phyloP scores from a whole-genome alignment of 2,888 invertebrate species.

The Cataglyphis rosenhaueri region DNA sequence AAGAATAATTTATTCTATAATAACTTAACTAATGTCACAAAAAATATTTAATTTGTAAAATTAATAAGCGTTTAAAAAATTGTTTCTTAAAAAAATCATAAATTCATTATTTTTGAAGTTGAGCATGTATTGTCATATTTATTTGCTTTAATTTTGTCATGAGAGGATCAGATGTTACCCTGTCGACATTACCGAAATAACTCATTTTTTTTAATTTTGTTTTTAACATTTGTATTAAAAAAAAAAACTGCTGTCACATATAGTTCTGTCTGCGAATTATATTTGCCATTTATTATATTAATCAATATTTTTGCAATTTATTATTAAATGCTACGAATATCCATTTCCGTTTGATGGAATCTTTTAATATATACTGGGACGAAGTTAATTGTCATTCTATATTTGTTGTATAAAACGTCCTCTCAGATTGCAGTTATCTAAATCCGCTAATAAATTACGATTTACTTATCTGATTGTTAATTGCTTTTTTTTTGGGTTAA shows the following conservation, averaged over 20 bases:
- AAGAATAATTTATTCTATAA: background rate
- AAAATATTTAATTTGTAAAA: conserved; percentile 5
- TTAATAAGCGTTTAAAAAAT: background rate
- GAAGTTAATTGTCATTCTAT: conserved; percentile 5
- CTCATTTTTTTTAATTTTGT: background rate
- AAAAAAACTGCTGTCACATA: background rate
- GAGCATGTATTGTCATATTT: background rate
- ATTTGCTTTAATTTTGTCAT: background rate
- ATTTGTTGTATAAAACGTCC: background rate
- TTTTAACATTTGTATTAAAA: background rate
- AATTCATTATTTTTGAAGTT: background rate
- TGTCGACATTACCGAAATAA: background rate
- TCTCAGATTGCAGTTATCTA: conserved; percentile 31
- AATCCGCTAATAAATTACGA: conserved; percentile 26
- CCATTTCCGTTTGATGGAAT: conserved; percentile 1
- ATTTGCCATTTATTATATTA: background rate
- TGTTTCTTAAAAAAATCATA: background rate
- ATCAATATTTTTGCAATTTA: background rate
- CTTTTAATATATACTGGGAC: background rate
- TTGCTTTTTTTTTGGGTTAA: background rate
- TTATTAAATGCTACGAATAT: background rate
- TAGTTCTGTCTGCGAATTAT: background rate
- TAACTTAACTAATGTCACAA: background rate
- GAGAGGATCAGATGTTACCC: background rate
- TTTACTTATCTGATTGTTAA: conserved; percentile 15